phyloP scores from a whole-genome alignment of 2,797 vertebrate genomes.

The Vespertilio murinus region DNA sequence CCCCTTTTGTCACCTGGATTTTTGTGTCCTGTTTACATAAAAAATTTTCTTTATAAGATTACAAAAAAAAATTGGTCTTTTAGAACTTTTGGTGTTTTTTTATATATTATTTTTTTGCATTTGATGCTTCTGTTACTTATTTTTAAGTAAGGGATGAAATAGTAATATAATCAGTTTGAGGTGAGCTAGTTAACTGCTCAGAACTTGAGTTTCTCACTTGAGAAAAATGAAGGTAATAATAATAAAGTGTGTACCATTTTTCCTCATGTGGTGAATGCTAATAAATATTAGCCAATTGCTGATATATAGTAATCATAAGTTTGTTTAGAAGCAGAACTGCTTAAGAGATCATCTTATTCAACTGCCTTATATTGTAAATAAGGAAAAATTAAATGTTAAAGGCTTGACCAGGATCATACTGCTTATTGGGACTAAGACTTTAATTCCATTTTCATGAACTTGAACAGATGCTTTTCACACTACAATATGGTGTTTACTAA shows the following conservation, averaged over 20 bases:
- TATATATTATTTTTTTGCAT: background rate
- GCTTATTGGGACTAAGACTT: background rate
- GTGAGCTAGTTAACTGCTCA: background rate
- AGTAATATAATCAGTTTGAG: too few species aligned
- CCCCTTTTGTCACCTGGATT: background rate
- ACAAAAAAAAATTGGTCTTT: background rate
- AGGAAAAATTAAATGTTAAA: background rate
- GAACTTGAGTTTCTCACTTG: background rate
- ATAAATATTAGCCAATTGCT: background rate
- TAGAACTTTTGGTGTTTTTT: background rate
- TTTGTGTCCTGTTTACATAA: conserved; percentile 8
- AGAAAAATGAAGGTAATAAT: background rate
- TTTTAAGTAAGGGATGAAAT: background rate
- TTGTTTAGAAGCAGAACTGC: background rate
- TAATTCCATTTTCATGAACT: background rate
- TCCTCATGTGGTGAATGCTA: background rate
- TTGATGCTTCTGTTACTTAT: conserved; percentile 7
- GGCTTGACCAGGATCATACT: background rate
- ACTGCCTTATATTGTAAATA: background rate
- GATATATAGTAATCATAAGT: background rate
- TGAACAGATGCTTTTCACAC: background rate
- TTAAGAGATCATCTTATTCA: background rate
- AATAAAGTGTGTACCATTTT: background rate
- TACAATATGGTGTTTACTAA: background rate
- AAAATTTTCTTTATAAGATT: background rate